Conservation (phyloP, 2,888 invertebrate species). For the Drosophila eohydei region DNA sequence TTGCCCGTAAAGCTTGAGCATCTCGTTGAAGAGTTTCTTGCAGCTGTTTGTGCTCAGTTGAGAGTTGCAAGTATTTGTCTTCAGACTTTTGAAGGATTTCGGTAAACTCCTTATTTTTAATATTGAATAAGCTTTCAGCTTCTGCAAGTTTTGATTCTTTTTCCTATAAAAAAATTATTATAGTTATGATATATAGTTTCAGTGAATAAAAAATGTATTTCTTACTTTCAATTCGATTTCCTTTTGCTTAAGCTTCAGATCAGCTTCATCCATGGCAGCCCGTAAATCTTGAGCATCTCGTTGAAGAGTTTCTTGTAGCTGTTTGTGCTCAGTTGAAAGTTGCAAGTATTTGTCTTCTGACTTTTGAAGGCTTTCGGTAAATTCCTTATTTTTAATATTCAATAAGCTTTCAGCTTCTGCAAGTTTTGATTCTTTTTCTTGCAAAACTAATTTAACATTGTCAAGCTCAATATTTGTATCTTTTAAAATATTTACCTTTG, state of each 20-base stretch:
- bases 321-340: constrained; percentile 40
- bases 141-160: constrained; percentile 32
- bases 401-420: constrained; percentile 32
- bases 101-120: constrained; percentile 34
- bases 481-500: constrained; percentile 79
- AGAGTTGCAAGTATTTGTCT: constrained; percentile 41
- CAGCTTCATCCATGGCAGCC: constrained; percentile 28
- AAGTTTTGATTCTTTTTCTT: constrained; percentile 39
- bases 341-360: constrained; percentile 48
- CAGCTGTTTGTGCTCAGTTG: constrained; percentile 38
- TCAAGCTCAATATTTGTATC: constrained; percentile 83
- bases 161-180: constrained; percentile 19
- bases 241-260: constrained; percentile 37
- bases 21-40: constrained; percentile 35
- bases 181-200: no score
- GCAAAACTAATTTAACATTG: constrained; percentile 38
- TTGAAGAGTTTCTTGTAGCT: constrained; percentile 28
- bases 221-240: constrained; percentile 50
- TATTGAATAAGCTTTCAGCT: constrained; percentile 34
- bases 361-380: constrained; percentile 28
- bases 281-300: constrained; percentile 28
- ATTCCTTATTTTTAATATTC: constrained; percentile 31
- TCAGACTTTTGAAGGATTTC: constrained; percentile 40
- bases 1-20: constrained; percentile 16
- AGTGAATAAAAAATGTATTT: no score